Percentiles rank a stretch among this genome's conserved stretches.
phyloP scores from a whole-genome alignment of 2,888 invertebrate species.

The Elysia crispata region DNA sequence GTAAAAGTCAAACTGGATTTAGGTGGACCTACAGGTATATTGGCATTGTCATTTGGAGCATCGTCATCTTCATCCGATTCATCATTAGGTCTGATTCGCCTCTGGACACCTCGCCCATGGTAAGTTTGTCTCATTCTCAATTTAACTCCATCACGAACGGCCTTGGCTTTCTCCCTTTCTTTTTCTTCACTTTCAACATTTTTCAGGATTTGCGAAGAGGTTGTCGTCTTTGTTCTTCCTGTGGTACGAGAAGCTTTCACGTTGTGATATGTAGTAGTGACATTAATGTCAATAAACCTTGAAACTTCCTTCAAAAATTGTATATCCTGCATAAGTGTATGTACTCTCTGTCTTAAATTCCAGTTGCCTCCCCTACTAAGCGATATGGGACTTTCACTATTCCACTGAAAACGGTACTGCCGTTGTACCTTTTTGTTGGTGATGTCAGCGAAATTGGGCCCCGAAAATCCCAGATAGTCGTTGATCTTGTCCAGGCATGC shows the following conservation, averaged over 20 bases:
- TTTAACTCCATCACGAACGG: neutral
- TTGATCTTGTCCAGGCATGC: conserved; percentile 6
- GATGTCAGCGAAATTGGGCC: neutral
- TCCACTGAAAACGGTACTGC: too few relatives aligned
- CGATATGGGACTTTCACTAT: too few relatives aligned
- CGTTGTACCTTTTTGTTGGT: neutral
- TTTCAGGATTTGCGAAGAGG: neutral
- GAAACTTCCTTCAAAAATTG: too few relatives aligned
- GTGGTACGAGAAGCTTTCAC: too few relatives aligned
- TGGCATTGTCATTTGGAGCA: neutral
- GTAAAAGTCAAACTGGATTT: too few relatives aligned
- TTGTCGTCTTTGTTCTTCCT: too few relatives aligned
- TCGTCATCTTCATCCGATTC: neutral
- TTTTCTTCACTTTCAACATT: neutral
- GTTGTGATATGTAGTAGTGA: too few relatives aligned
- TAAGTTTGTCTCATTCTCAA: conserved; percentile 15
- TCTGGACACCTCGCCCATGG: conserved; percentile 15
- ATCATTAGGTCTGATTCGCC: neutral
- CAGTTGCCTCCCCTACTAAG: too few relatives aligned
- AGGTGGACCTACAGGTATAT: neutral
- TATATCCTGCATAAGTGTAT: too few relatives aligned
- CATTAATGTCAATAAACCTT: too few relatives aligned
- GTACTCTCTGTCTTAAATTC: too few relatives aligned
- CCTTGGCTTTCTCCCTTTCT: neutral
- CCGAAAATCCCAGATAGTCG: neutral